phyloP scores from a whole-genome alignment of 1,140 invertebrate species.

The Ganaspis sp. region DNA sequence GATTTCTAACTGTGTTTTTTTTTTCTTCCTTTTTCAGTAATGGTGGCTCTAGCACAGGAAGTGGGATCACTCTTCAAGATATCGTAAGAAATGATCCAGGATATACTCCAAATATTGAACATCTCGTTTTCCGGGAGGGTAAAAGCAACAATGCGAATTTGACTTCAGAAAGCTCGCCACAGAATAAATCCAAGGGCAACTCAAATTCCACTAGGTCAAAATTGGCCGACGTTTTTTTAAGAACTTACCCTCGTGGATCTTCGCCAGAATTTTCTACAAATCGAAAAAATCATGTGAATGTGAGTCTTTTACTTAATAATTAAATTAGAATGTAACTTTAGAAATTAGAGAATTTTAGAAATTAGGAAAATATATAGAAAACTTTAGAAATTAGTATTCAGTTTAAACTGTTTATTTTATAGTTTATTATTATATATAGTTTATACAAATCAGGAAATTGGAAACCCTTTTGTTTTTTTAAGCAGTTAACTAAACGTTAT shows the following conservation, averaged over 20 bases:
- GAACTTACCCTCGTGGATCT: constrained; percentile 64
- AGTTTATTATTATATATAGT: too few relatives aligned
- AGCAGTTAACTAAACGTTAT: too few relatives aligned
- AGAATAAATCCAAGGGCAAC: constrained; percentile 63
- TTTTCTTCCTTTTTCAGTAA: constrained; percentile 57
- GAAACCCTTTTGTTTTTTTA: too few relatives aligned
- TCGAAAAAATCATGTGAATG: constrained; percentile 69
- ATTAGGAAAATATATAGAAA: too few relatives aligned
- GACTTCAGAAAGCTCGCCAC: constrained; percentile 58
- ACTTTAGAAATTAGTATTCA: too few relatives aligned
- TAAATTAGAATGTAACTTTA: too few relatives aligned
- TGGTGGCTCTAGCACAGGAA: constrained; percentile 58
- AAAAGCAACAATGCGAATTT: constrained; percentile 74
- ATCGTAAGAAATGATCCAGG: constrained; percentile 74
- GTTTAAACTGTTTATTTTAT: too few relatives aligned
- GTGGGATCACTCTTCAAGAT: constrained; percentile 69
- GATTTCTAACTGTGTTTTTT: constrained; percentile 35
- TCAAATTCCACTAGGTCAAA: constrained; percentile 66
- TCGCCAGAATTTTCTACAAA: constrained; percentile 63
- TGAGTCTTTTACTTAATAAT: too few relatives aligned
- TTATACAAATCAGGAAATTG: too few relatives aligned
- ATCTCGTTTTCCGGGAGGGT: constrained; percentile 77
- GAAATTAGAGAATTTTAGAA: too few relatives aligned
- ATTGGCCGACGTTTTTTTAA: constrained; percentile 77
- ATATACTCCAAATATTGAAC: constrained; percentile 79